These are phyloP conservation scores for Myotis findleyi DNA, from an alignment of 2,797 vertebrate species.

Conservation along the genomic window DNA sequence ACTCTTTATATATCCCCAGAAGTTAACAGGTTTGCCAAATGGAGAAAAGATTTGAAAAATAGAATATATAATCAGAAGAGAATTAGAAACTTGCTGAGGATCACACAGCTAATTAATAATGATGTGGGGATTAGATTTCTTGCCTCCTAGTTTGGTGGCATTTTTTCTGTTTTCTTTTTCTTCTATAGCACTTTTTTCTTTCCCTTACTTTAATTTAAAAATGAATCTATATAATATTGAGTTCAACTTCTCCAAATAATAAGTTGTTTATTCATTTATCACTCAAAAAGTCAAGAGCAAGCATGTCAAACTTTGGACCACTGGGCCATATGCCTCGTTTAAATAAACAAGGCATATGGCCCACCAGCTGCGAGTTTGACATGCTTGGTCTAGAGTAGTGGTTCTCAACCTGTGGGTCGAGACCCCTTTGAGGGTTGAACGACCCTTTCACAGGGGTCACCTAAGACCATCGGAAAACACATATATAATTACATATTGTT, in stretches of 20 bases:
- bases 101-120: constrained; percentile 18
- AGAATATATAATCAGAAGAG: background rate
- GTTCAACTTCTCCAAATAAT: constrained; percentile 2
- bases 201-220: background rate
- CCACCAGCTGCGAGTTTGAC: no score
- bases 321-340: no score
- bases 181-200: background rate
- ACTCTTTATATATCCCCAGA: background rate
- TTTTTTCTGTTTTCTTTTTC: constrained; percentile 7
- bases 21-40: background rate
- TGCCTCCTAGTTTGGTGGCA: background rate
- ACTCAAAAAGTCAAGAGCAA: background rate
- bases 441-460: no score
- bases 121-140: background rate
- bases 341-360: no score
- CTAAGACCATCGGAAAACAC: no score
- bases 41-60: constrained; percentile 5
- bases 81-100: background rate
- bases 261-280: background rate
- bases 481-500: no score
- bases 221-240: background rate
- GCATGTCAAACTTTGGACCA: no score
- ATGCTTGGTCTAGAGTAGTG: background rate
- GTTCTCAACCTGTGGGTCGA: no score
- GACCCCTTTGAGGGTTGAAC: no score